Base-by-base conservation (phyloP, 2,113 vertebrate species). In the Datnioides undecimradiatus region DNA sequence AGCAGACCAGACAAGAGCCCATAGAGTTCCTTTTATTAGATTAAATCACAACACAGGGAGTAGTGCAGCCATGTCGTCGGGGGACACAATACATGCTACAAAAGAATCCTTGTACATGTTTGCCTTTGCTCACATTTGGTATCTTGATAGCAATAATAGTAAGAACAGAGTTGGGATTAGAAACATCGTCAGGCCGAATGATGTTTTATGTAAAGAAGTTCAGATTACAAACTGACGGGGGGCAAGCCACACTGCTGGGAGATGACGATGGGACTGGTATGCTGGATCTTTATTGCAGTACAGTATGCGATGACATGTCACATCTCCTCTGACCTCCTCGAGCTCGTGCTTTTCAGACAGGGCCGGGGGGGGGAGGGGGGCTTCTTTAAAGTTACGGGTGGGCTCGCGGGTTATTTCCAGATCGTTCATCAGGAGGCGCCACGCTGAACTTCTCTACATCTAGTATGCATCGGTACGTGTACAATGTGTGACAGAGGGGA, bases 21-120 rank as follows among this genome's bases (percentile, higher is more conserved):
- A 91, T 93, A 88, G 86, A 95, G 84, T 92, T 88, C 92, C 88
- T 95, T 95, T 95, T 95, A 95, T 95, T 95, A 91, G 90, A 93
- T 92, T 94, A 94, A 94, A 94, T 88, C 94, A 95, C 94, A 95
- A 94, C 91, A 95, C 94, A 95, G 91, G 92, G 90, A 92, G 83
- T 90, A 95, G 93, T 94, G 93, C 94, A 95, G 94, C 93, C 93
- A 94, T 94, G 93, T 93, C 70, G 85, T 94, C 83, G 86, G 91
- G 91, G 93, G 93, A 93, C 89, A 95, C 93, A 94, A 94, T 92
- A 94, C 94, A 95, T 95, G 94, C 94, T 94, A 95, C 93, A 95
- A 95, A 95, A 94, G 85, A 94, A 93, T 92, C 75, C 87, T 91
- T 68, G 86, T 88, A 92, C 91, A 94, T 78, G 62, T 80, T 94